These are phyloP conservation scores for Lepilemur ruficaudatus DNA, from an alignment of 2,797 vertebrate species.

Conservation along the genomic window DNA sequence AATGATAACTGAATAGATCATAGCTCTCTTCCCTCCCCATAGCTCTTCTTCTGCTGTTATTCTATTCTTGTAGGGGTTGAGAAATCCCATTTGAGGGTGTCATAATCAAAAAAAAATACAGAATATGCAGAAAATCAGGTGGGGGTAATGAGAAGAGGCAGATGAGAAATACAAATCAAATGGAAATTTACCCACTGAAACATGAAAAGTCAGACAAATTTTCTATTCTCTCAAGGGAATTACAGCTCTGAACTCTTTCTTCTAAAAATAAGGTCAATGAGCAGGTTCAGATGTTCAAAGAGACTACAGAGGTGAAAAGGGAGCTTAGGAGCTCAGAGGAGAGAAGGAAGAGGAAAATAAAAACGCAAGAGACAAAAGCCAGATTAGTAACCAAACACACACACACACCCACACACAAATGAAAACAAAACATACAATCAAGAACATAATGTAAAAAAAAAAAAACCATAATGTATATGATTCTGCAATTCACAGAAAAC, in stretches of 20 bases:
- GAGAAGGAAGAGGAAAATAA: background rate
- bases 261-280: background rate
- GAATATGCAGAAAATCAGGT: background rate
- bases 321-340: background rate
- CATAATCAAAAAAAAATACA: conserved; percentile 2
- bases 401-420: background rate
- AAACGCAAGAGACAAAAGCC: background rate
- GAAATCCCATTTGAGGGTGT: background rate
- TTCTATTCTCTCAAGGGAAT: background rate
- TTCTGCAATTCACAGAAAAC: background rate
- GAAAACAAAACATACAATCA: background rate
- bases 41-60: background rate
- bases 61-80: background rate
- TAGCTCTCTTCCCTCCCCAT: background rate
- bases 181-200: background rate
- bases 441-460: background rate
- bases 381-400: background rate
- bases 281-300: background rate
- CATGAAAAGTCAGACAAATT: background rate
- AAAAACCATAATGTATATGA: background rate
- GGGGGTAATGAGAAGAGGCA: background rate
- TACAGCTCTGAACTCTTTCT: background rate
- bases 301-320: background rate
- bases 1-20: background rate
- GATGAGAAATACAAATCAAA: background rate